Evolutionary conservation across 2,797 vertebrate genomes (phyloP), one percentile per base, ranked within the genome.

Genomic region (Gobio occitaniae): DNA sequence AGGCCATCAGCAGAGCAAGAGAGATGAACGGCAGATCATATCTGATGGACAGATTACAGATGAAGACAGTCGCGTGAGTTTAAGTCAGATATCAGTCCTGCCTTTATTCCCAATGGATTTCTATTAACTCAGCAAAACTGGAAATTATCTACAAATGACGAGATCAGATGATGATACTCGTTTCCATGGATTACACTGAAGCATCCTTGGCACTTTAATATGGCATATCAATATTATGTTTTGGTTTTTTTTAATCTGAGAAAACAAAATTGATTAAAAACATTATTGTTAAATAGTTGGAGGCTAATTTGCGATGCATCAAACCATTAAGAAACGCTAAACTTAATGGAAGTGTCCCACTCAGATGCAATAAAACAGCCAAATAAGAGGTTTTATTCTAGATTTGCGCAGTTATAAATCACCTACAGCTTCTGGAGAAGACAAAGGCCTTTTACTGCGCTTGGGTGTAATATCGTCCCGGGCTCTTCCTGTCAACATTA

Each of bases 401-500:
- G 87, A 93, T 92, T 90, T 90, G 91, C 84, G 90, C 90, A 87
- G 81, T 90, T 91, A 92, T 94, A 93, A 94, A 95, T 94, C 93
- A 70, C 80, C 69, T 65, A 68, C 47, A 52, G 70, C 48, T 77
- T 59, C 47, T 77, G 32, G 75, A 92, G 92, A 93, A 93, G 91
- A 93, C 93, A 93, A 80, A 80, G 78, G 36, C 12, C 48, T 82
- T 84, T 74, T 17, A 25, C 85, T 47, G 87, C 29, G 83, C 89
- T 90, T 90, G 90, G 92, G 89, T 88, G 84, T 89, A 90, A 95
- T 95, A 95, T 94, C 94, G 94, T 95, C 94, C 66, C 63, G 75
- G 87, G 71, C 80, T 86, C 93, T 94, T 93, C 93, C 92, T 94
- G 91, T 93, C 92, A 86, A 94, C 93, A 93, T 95, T 95, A 94